A percentile compares a stretch with the other conserved stretches of the same genome.
phyloP scores from a whole-genome alignment of 2,113 vertebrate genomes.

The Hydrochoerus hydrochaeris region DNA sequence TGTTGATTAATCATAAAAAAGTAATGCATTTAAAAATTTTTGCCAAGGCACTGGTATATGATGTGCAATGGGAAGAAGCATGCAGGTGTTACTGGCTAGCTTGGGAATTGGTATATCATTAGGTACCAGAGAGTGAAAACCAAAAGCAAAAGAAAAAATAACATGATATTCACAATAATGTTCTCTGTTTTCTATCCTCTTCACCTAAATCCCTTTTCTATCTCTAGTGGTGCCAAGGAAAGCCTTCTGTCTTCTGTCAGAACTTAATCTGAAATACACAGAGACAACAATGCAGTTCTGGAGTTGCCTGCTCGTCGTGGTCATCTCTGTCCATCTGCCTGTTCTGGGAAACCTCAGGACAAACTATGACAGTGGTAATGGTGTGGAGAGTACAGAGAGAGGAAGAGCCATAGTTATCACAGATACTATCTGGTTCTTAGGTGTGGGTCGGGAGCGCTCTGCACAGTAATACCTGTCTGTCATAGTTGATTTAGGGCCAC shows the following conservation, averaged over 20 bases:
- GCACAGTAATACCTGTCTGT: neutral
- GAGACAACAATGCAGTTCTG: neutral
- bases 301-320: neutral
- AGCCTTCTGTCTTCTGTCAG: neutral
- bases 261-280: neutral
- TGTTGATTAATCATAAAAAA: neutral
- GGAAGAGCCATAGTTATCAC: neutral
- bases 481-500: neutral
- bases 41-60: neutral
- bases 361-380: accelerated
- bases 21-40: neutral
- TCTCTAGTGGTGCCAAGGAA: neutral
- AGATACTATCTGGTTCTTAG: neutral
- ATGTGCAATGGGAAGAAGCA: neutral
- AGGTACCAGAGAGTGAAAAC: neutral
- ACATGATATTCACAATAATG: neutral
- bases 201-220: neutral
- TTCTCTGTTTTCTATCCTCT: neutral
- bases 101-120: neutral
- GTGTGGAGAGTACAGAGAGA: neutral
- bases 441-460: neutral
- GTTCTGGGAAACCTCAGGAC: neutral
- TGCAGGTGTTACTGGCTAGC: neutral
- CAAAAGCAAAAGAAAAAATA: neutral
- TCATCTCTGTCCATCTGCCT: neutral